These are phyloP conservation scores for Eudorcas thomsonii DNA, from an alignment of 2,113 vertebrate genomes.

Conservation along the genomic window DNA sequence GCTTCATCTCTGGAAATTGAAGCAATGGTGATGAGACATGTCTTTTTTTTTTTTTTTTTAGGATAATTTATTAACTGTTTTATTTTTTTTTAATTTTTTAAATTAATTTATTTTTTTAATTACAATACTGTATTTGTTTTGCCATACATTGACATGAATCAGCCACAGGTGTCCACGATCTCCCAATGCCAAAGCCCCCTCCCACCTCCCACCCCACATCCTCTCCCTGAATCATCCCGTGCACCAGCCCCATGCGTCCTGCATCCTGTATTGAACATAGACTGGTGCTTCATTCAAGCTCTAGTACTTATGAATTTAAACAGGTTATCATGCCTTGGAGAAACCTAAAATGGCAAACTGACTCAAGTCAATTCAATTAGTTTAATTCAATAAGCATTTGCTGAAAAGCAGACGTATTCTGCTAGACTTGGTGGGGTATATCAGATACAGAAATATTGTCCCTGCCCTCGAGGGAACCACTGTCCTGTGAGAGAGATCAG, in stretches of 20 bases:
- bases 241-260: too few species aligned
- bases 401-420: neutral
- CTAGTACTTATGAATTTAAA: neutral
- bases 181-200: too few species aligned
- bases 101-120: too few species aligned
- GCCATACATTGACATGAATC: too few species aligned
- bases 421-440: neutral
- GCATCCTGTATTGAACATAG: too few species aligned
- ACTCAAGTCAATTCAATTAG: neutral
- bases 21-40: neutral
- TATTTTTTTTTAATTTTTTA: too few species aligned
- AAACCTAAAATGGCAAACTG: neutral
- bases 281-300: neutral
- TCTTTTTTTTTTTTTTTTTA: neutral
- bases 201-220: too few species aligned
- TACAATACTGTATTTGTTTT: too few species aligned
- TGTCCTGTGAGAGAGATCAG: neutral
- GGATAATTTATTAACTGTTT: too few species aligned
- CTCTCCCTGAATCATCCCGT: too few species aligned
- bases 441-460: neutral
- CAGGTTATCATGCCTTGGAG: neutral
- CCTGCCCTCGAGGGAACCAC: neutral
- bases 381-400: neutral
- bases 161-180: too few species aligned
- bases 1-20: neutral